A percentile compares a stretch with the other conserved stretches of the same genome.
Conservation (phyloP, 2,113 vertebrate species). For the Peromyscus leucopus region DNA sequence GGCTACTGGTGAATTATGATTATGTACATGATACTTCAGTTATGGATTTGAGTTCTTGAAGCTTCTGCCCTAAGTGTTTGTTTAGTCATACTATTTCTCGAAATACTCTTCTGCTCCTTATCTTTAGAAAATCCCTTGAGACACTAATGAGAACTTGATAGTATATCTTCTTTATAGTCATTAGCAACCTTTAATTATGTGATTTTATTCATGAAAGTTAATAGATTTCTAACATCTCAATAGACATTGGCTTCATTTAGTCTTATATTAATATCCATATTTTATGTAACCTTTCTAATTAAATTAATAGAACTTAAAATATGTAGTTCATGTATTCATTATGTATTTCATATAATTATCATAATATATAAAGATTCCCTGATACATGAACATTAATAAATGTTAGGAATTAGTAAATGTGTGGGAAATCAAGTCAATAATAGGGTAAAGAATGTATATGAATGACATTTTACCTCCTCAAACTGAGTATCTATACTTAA, state of each 20-base stretch:
- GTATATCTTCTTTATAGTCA: not conserved
- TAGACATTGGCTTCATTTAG: not conserved
- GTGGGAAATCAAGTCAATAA: not conserved
- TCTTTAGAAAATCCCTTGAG: not conserved
- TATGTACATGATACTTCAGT: not conserved
- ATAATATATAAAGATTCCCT: not conserved
- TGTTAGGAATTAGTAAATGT: not conserved
- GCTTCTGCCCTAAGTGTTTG: not conserved
- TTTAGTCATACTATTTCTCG: too few species aligned
- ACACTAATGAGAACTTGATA: not conserved
- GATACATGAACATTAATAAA: not conserved
- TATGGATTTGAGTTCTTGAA: not conserved
- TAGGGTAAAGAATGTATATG: not conserved
- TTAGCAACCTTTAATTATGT: not conserved
- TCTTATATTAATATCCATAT: not conserved
- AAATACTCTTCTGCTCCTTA: not conserved
- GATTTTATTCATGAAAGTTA: not conserved
- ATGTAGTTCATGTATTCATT: not conserved
- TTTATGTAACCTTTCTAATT: not conserved
- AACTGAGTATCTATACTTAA: not conserved
- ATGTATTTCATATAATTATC: not conserved
- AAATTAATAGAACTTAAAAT: not conserved
- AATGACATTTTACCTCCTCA: not conserved
- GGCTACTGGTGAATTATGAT: not conserved
- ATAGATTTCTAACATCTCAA: not conserved